phyloP scores from a whole-genome alignment of 2,797 vertebrate genomes.

The Sternotherus odoratus region DNA sequence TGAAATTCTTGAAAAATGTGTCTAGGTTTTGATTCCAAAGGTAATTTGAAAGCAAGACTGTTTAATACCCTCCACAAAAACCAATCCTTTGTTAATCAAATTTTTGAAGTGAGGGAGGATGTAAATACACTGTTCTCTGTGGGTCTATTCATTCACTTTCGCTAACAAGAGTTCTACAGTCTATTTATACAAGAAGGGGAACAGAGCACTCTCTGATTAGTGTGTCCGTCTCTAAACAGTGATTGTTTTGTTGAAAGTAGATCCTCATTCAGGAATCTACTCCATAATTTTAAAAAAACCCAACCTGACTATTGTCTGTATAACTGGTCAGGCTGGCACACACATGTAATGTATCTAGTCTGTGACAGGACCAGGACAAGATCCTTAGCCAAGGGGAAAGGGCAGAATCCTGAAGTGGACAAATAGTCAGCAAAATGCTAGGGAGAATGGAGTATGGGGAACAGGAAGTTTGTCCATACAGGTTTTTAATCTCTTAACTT shows the following conservation, averaged over 20 bases:
- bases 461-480: background rate
- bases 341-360: background rate
- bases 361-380: background rate
- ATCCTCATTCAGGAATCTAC: background rate
- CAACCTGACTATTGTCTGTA: background rate
- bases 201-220: background rate
- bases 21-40: background rate
- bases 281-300: background rate
- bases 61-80: background rate
- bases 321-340: fast-evolving
- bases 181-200: background rate
- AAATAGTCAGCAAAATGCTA: background rate
- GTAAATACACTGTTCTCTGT: background rate
- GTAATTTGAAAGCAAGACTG: background rate
- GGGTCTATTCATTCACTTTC: background rate
- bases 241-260: background rate
- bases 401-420: fast-evolving
- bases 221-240: background rate
- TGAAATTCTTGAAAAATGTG: background rate
- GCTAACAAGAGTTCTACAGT: background rate
- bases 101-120: background rate
- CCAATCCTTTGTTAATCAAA: background rate
- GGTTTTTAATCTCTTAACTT: too few relatives aligned
- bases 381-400: background rate
- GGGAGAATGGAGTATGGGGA: background rate